Percentiles rank a stretch among this genome's conserved stretches.
phyloP scores from a whole-genome alignment of 2,888 invertebrate genomes.

The Acrocera orbiculus region DNA sequence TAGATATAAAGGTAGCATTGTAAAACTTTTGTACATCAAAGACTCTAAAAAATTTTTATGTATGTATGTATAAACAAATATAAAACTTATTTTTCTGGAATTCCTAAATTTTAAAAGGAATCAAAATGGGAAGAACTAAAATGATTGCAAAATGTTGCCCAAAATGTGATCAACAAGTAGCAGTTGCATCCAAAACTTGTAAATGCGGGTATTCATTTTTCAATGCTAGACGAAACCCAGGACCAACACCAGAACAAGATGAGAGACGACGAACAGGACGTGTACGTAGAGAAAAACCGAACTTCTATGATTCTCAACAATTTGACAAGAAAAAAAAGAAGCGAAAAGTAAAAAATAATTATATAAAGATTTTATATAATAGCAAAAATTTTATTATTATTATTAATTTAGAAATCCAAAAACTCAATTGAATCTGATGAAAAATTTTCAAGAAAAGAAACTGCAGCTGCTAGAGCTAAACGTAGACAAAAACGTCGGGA shows the following conservation, averaged over 20 bases:
- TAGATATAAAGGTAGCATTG: no score
- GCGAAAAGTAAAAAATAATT: constrained; percentile 26
- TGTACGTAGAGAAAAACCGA: constrained; percentile 57
- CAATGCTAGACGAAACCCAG: constrained; percentile 38
- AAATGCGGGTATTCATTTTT: constrained; percentile 70
- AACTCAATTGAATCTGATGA: constrained; percentile 15
- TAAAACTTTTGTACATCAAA: no score
- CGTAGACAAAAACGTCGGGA: constrained; percentile 26
- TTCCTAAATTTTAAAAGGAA: no score
- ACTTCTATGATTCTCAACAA: constrained; percentile 67
- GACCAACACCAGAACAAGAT: constrained; percentile 16
- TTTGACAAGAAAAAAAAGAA: constrained; percentile 59
- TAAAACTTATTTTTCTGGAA: neutral
- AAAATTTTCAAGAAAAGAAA: constrained; percentile 34
- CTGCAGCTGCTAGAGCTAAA: constrained; percentile 22
- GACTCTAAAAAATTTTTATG: no score
- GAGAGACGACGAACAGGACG: constrained; percentile 49
- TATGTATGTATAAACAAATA: neutral
- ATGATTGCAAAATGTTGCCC: constrained; percentile 62
- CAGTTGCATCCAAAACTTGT: constrained; percentile 69
- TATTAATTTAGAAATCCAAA: constrained; percentile 5
- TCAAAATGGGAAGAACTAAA: constrained; percentile 43
- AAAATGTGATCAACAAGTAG: constrained; percentile 56
- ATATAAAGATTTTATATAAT: constrained; percentile 1
- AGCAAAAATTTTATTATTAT: neutral